These are phyloP conservation scores for Argyresthia albistria DNA, from an alignment of 2,888 invertebrate genomes.

Conservation along the genomic window DNA sequence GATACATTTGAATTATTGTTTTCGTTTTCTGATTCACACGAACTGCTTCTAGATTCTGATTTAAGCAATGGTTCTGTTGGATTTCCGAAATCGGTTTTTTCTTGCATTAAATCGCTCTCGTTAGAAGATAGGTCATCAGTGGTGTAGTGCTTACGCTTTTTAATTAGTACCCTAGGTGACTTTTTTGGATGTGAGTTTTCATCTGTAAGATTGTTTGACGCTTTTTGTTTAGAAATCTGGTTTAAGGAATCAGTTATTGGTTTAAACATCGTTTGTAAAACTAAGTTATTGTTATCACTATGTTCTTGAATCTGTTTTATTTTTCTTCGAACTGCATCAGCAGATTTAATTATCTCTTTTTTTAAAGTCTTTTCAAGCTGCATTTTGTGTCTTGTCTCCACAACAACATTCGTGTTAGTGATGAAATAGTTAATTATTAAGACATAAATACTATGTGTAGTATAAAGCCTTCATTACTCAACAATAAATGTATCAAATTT, in stretches of 20 bases:
- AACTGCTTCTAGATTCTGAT: too few relatives aligned
- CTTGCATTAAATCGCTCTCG: neutral
- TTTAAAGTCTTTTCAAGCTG: neutral
- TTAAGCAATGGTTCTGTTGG: neutral
- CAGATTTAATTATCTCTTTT: neutral
- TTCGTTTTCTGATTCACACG: neutral
- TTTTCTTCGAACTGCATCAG: neutral
- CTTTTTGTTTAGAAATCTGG: neutral
- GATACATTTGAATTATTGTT: neutral
- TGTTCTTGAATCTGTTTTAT: neutral
- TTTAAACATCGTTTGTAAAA: neutral
- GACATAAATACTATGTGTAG: neutral
- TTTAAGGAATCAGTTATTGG: neutral
- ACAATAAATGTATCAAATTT: constrained; percentile 7
- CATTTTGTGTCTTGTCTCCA: neutral
- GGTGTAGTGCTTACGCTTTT: too few relatives aligned
- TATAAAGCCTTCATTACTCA: neutral
- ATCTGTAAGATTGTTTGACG: neutral
- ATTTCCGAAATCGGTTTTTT: neutral
- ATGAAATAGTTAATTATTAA: neutral
- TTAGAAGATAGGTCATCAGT: neutral
- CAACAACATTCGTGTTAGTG: too few relatives aligned
- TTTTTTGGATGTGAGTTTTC: neutral
- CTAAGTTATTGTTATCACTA: neutral
- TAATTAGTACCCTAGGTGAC: too few relatives aligned